Base-by-base conservation (phyloP, 2,797 vertebrate genomes). In the Intellagama lesueurii region DNA sequence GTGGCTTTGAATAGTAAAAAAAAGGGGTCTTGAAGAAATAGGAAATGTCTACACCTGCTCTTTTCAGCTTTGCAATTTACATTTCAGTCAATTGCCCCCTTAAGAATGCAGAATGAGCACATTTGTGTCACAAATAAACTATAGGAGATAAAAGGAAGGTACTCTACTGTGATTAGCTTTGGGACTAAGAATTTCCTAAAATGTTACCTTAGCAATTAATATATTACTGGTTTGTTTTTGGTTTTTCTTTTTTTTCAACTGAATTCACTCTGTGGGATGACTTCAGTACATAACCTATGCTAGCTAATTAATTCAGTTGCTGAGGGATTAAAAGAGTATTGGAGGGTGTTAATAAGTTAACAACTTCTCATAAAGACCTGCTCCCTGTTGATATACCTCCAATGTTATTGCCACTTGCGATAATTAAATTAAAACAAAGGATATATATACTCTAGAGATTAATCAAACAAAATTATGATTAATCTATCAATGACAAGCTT, bases 371-470 rank as follows among this genome's bases (percentile, higher is more conserved):
- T 94, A 94, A 80, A 94, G 88, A 93, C 89, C 89, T 92, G 35
- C 52, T 96, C 86, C 88, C 91, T 47, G 0, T 64, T 95, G 94
- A 90, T 88, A 92, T 94, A 52, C 90, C 85, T 94, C 88, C 92
- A 93, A 90, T 84, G 94, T 93, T 95, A 94, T 95, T 95, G 95
- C 75, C 26, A 81, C 60, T 89, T 90, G 49, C 94, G 88, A 92
- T 93, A 95, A 96, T 95, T 96, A 95, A 94, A 94, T 95, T 93
- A 95, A 95, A 92, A 0, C 56, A 91, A 90, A 90, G 91, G 22
- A 47, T 88, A 87, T 92, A 85, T 69, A 95, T 66, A 95, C 91
- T 83, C 24, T 88, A 78, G 88, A 94, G 90, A 91, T 26, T 75
- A 30, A 95, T 86, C 30, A 94, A 93, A 95, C 89, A 93, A 91